Percentiles rank a stretch among this genome's conserved stretches.
Evolutionary conservation across 92 coral and sea anemone genomes (phyloP).

Genomic region (Parazoanthus swiftii): DNA sequence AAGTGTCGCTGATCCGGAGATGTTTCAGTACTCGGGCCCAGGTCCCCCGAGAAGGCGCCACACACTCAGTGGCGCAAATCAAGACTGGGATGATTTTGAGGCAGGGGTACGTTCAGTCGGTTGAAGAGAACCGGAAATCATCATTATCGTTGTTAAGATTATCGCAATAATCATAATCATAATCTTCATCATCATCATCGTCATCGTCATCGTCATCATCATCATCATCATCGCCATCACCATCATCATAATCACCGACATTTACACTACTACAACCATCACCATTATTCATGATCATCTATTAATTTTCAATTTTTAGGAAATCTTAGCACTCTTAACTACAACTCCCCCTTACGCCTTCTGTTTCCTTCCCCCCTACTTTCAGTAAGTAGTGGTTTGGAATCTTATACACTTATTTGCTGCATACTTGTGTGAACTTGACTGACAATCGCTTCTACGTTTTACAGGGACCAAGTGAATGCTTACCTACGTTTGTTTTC

Average conservation of each 20-base stretch:
- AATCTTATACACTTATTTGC: no score
- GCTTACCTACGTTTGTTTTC: constrained; percentile 21
- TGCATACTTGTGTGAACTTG: background rate
- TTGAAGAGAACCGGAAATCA: background rate
- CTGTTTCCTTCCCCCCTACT: background rate
- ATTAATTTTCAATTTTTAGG: no score
- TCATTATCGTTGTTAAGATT: no score
- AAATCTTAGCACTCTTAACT: background rate
- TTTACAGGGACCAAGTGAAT: constrained; percentile 23
- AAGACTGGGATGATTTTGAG: constrained; percentile 37
- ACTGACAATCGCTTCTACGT: background rate
- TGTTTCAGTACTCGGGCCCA: constrained; percentile 61
- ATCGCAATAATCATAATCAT: background rate
- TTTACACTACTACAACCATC: background rate
- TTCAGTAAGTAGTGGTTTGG: no score
- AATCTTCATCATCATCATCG: background rate
- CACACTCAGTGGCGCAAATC: constrained; percentile 40
- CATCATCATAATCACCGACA: no score
- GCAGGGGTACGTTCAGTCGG: background rate
- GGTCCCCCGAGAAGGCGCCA: constrained; percentile 60
- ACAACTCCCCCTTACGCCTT: background rate
- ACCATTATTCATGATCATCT: no score
- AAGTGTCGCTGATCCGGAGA: constrained; percentile 36
- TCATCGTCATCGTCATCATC: background rate
- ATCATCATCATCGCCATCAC: background rate